These are phyloP conservation scores for Reinhardtius hippoglossoides DNA, from an alignment of 2,113 vertebrate species.

Conservation along the genomic window DNA sequence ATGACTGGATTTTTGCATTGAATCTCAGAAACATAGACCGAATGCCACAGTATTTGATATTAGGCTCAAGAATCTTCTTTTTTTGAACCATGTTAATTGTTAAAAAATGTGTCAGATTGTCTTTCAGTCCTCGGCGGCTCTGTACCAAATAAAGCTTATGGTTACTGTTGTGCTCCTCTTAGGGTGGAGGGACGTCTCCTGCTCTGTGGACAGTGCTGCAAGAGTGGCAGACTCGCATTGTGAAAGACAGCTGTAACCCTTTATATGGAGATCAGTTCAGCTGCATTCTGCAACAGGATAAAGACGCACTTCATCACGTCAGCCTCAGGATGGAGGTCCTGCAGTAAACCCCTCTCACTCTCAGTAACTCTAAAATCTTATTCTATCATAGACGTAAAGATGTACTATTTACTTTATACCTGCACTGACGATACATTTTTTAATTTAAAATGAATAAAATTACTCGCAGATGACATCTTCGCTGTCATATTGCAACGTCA, in stretches of 20 bases:
- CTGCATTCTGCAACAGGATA: constrained; percentile 69
- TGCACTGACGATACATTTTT: neutral
- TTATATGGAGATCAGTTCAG: constrained; percentile 81
- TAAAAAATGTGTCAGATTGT: neutral
- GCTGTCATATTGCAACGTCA: neutral
- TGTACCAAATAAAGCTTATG: neutral
- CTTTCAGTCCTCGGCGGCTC: neutral
- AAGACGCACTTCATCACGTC: constrained; percentile 51
- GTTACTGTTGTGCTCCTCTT: constrained; percentile 23
- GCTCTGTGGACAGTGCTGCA: constrained; percentile 69
- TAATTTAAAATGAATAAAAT: no score
- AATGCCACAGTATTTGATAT: neutral
- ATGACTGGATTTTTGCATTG: neutral
- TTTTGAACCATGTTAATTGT: neutral
- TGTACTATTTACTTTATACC: neutral
- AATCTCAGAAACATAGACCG: neutral
- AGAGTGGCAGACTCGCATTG: constrained; percentile 76
- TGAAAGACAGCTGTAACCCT: constrained; percentile 76
- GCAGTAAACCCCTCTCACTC: neutral
- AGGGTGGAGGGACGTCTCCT: constrained; percentile 27
- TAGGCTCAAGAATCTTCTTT: neutral
- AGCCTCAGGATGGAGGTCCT: constrained; percentile 81
- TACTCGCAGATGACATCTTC: neutral
- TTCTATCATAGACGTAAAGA: neutral
- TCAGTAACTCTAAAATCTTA: neutral